phyloP scores from a whole-genome alignment of 1,140 invertebrate genomes.

The Drosophila cardini region DNA sequence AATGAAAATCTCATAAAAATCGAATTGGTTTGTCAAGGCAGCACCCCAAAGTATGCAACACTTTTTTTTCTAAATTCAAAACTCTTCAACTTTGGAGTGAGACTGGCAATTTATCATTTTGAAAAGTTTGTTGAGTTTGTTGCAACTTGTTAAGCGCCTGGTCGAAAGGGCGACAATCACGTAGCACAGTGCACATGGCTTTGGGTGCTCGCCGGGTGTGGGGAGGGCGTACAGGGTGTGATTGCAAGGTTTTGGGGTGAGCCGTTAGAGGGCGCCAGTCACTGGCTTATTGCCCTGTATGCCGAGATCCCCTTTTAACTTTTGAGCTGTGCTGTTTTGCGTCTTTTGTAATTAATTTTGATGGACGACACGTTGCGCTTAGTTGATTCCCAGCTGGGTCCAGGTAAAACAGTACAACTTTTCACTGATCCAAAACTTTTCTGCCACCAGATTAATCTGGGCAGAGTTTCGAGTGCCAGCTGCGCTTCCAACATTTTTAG shows the following conservation, averaged over 20 bases:
- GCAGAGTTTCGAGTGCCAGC: conserved; percentile 43
- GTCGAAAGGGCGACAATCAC: conserved; percentile 5
- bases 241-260: conserved; percentile 18
- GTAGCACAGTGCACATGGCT: conserved; percentile 47
- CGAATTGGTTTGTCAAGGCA: conserved; percentile 12
- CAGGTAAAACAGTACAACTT: conserved; percentile 67
- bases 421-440: conserved; percentile 57
- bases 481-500: conserved; percentile 54
- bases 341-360: conserved; percentile 84
- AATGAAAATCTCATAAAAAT: too few relatives aligned
- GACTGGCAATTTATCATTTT: conserved; percentile 72
- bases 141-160: conserved; percentile 60
- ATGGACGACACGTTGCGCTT: conserved; percentile 81
- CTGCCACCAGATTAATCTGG: conserved; percentile 62
- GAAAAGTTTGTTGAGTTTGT: conserved; percentile 53
- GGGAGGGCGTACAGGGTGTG: background rate
- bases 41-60: conserved; percentile 65
- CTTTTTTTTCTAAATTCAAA: conserved; percentile 28
- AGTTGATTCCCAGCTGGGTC: conserved; percentile 64
- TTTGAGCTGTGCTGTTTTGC: conserved; percentile 64
- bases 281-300: conserved; percentile 64
- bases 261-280: conserved; percentile 48
- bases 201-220: background rate
- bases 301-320: conserved; percentile 76
- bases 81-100: background rate